phyloP scores from a whole-genome alignment of 1,140 invertebrate genomes.

The Lucilia cuprina region DNA sequence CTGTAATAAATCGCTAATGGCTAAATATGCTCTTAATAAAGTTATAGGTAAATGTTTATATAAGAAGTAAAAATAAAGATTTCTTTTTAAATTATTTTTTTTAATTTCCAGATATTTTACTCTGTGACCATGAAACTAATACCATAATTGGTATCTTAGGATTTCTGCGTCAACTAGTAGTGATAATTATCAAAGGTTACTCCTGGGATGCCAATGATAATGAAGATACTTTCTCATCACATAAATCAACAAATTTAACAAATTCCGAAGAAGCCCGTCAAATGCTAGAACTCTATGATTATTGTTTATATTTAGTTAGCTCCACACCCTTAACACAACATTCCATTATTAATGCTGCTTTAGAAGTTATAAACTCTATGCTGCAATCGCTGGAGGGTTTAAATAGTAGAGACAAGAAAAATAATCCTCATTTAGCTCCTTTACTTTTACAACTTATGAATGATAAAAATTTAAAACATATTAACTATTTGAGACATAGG shows the following conservation, averaged over 20 bases:
- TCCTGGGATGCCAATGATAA: constrained; percentile 49
- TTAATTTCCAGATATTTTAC: constrained; percentile 62
- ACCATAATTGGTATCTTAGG: constrained; percentile 73
- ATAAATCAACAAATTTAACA: constrained; percentile 38
- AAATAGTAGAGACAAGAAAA: neutral
- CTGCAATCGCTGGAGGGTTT: constrained; percentile 64
- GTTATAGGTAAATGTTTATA: constrained; percentile 51
- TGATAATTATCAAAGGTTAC: constrained; percentile 64
- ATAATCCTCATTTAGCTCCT: constrained; percentile 2
- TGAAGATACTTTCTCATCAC: constrained; percentile 34
- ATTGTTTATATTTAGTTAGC: constrained; percentile 73
- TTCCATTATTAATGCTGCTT: constrained; percentile 77
- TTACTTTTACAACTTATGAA: constrained; percentile 44
- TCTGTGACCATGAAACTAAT: constrained; percentile 65
- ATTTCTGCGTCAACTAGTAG: constrained; percentile 70
- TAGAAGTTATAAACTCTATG: constrained; percentile 77
- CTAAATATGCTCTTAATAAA: constrained; percentile 55
- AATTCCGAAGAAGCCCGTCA: constrained; percentile 48
- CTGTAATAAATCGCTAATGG: constrained; percentile 55
- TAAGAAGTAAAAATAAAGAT: neutral
- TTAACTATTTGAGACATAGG: constrained; percentile 61
- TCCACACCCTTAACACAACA: constrained; percentile 70
- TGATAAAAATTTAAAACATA: constrained; percentile 62
- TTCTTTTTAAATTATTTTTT: neutral
- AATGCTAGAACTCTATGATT: constrained; percentile 75